Base-by-base conservation (phyloP, 2,113 vertebrate species). In the Rhegmatorhina hoffmannsi region DNA sequence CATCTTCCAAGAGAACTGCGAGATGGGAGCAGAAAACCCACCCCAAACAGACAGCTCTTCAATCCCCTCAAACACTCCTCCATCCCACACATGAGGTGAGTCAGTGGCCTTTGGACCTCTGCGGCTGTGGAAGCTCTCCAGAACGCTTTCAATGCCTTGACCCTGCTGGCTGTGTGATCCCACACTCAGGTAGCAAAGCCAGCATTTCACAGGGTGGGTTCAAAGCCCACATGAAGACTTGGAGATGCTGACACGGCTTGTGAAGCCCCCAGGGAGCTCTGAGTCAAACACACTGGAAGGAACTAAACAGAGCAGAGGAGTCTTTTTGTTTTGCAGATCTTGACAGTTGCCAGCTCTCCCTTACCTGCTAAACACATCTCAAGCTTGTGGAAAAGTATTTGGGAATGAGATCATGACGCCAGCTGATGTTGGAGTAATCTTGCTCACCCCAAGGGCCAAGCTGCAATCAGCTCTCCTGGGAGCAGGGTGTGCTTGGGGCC, bases 291-390 rank as follows among this genome's bases (percentile, higher is more conserved):
- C 75, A 63, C 68, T 64, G 47, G 85, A 96, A 81, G 21, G 17
- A 85, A 24, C 33, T 52, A 33, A 87, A 81, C 10, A 64, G 85
- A 92, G 69, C 44, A 90, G 86, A 79, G 46, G 43, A 21, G 5
- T 23, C 44, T 44, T 63, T 92, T 95, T 95, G 83, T 78, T 95
- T 92, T 70, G 69, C 33, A 66, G 63, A 80, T 63, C 11, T 0
- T 59, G n/a, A 70, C 59, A 46, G 67, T 55, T 56, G 47, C 88
- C 80, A 84, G 74, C 72, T 73, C 63, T 84, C 59, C 28, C 47
- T 76, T 94, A 93, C 90, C 76, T 90, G 89, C 74, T 66, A 84
- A 68, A 91, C 14, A 3, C 29, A 81, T 85, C 81, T 84, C 78
- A 47, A 89, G 88, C 31, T 25, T 23, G 34, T 76, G 80, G 78